Evolutionary conservation across 2,888 invertebrate genomes (phyloP), one percentile per base, ranked within the genome.

Genomic region (Myathropa florea): DNA sequence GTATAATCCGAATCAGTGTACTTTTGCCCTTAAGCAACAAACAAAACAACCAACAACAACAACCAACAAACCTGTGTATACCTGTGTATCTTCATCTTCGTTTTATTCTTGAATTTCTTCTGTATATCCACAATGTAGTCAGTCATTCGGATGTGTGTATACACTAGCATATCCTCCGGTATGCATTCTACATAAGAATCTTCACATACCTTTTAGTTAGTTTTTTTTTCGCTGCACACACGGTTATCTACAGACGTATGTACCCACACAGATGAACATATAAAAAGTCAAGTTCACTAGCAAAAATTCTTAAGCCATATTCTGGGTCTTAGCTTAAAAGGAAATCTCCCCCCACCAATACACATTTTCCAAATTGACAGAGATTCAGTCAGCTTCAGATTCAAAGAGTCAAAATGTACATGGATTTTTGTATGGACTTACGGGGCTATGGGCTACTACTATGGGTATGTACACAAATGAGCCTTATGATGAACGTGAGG

Each of bases 21-120:
- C 84, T 85, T 81, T 85, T 85, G 84, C 84, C 84, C 84, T 84
- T 81, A 85, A 72, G 71, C 81, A 63, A 77, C 76, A 76, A 81
- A 84, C 81, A 84, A 81, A 84, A 81, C 39, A 72, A 57, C 81
- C 75, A 70, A 81, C 81, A 81, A 72, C 23, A 75, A 68, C 64
- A 70, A 65, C 39, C 55, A 60, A 64, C 39, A 60, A 78, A 67
- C 77, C 46, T 46, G 72, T 55, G 30, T 78, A 68, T 83, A 61
- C 64, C 46, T 39, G 60, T 33, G 33, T 72, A 80, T 73, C 65
- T 72, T 78, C 65, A 78, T 77, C 60, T 18, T 46, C 46, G n/a
- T 46, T 18, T 46, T 46, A 7, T 46, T n/a, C 46, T 46, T 46
- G n/a, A 7, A 18, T 18, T 46, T 46, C 46, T 46, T 46, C 18